Percentiles rank a stretch among this genome's conserved stretches.
These are phyloP conservation scores for Tetragonula carbonaria DNA, from an alignment of 2,888 invertebrate genomes.

Conservation along the genomic window DNA sequence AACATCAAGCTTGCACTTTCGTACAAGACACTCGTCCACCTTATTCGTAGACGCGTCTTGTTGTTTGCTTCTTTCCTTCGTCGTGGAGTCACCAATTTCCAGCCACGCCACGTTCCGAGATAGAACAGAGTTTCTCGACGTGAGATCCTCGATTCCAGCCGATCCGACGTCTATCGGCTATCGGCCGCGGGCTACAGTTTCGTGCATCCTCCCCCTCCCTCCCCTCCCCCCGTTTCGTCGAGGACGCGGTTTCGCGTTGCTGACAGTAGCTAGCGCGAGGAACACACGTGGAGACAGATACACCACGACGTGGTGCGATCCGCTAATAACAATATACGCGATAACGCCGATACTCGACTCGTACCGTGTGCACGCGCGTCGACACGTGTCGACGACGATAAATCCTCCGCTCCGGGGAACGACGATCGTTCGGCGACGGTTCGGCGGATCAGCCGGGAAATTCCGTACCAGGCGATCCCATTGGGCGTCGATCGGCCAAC, in stretches of 20 bases:
- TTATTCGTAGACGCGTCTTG: too few species aligned
- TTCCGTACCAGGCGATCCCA: slow-evolving; percentile 59
- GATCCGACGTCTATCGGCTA: background rate
- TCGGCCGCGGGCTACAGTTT: slow-evolving; percentile 23
- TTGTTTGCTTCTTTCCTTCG: too few species aligned
- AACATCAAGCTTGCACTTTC: background rate
- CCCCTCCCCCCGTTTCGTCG: slow-evolving; percentile 40
- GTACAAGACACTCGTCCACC: background rate
- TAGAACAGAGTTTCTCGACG: background rate
- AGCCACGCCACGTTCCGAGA: background rate
- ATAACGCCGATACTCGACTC: slow-evolving; percentile 53
- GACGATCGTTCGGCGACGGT: background rate
- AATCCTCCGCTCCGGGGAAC: slow-evolving; percentile 36
- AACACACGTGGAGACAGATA: slow-evolving; percentile 66
- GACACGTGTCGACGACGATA: slow-evolving; percentile 74
- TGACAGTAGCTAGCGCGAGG: slow-evolving; percentile 60
- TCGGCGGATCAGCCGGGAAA: slow-evolving; percentile 28
- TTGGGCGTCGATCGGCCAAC: slow-evolving; percentile 49
- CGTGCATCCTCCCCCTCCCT: slow-evolving; percentile 26
- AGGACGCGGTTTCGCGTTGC: slow-evolving; percentile 43
- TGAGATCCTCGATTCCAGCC: background rate
- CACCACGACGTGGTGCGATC: slow-evolving; percentile 68
- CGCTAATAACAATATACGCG: slow-evolving; percentile 72
- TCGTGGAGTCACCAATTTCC: background rate
- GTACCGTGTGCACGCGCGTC: slow-evolving; percentile 26